phyloP scores from a whole-genome alignment of 1,140 invertebrate species.

The Megalonaias nervosa region DNA sequence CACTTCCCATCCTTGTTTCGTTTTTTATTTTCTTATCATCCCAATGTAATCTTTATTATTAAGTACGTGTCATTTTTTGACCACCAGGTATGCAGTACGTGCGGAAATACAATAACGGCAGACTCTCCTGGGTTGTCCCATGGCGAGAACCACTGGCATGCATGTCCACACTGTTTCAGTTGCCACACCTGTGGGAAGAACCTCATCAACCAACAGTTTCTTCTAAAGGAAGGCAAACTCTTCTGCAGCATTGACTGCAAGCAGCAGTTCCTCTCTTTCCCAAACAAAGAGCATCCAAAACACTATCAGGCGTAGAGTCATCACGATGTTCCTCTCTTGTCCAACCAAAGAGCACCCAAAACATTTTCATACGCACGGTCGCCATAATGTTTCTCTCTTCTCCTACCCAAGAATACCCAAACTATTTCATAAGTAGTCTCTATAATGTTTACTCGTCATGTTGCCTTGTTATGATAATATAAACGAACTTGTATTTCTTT shows the following conservation, averaged over 20 bases:
- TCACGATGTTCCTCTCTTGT: neutral
- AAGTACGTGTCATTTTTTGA: neutral
- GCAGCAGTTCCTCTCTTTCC: constrained; percentile 20
- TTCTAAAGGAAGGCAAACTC: constrained; percentile 91
- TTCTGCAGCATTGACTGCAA: constrained; percentile 79
- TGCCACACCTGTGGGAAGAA: constrained; percentile 92
- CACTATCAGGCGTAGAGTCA: neutral
- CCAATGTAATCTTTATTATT: neutral
- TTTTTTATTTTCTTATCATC: too few relatives aligned
- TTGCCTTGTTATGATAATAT: too few relatives aligned
- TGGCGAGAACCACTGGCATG: constrained; percentile 98
- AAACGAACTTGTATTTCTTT: too few relatives aligned
- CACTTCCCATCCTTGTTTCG: too few relatives aligned
- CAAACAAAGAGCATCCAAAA: constrained; percentile 5
- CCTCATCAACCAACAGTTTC: constrained; percentile 91
- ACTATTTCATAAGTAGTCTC: too few relatives aligned
- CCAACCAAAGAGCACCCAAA: constrained; percentile 4
- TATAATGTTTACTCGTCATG: too few relatives aligned
- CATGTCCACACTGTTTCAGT: constrained; percentile 94
- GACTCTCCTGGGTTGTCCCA: constrained; percentile 98
- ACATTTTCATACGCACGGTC: too few relatives aligned
- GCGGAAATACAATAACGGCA: constrained; percentile 94
- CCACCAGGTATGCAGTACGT: constrained; percentile 88
- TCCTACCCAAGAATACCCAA: too few relatives aligned
- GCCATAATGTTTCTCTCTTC: too few relatives aligned